Percentiles rank a stretch among this genome's conserved stretches.
Conservation (phyloP, 2,113 vertebrate genomes). For the Pomatorhinus ruficollis region DNA sequence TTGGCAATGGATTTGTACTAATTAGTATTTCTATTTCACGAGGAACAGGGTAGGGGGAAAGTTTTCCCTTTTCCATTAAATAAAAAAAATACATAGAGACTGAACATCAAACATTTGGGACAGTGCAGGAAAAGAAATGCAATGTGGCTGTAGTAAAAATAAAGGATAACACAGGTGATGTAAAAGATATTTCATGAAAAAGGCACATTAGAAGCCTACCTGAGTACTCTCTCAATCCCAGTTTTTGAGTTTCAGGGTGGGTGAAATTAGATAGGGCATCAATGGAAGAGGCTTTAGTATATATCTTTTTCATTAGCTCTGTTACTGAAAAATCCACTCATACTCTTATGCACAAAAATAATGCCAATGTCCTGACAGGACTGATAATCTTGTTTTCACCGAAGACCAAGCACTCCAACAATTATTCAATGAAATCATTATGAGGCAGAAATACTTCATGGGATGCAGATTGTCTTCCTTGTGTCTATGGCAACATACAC, state of each 20-base stretch:
- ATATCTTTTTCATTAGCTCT: background rate
- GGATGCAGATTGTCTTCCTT: background rate
- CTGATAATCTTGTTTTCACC: conserved; percentile 2
- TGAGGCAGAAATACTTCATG: background rate
- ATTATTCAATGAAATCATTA: conserved; percentile 8
- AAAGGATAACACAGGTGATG: background rate
- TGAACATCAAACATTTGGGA: background rate
- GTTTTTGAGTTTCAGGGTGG: background rate
- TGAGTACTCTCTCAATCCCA: background rate
- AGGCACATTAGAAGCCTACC: background rate
- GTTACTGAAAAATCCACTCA: conserved; percentile 3
- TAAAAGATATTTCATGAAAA: background rate
- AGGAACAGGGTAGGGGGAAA: background rate
- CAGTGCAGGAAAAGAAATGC: background rate
- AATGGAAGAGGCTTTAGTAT: background rate
- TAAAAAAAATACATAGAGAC: background rate
- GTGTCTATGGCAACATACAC: conserved; percentile 30
- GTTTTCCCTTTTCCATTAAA: background rate
- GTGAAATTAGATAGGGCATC: background rate
- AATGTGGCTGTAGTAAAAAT: background rate
- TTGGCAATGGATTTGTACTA: background rate
- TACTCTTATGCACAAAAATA: conserved; percentile 4
- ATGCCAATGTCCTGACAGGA: conserved; percentile 3
- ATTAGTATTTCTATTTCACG: background rate
- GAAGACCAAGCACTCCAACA: background rate